Conservation (phyloP, 2,888 invertebrate genomes). For the Dromius quadrimaculatus region DNA sequence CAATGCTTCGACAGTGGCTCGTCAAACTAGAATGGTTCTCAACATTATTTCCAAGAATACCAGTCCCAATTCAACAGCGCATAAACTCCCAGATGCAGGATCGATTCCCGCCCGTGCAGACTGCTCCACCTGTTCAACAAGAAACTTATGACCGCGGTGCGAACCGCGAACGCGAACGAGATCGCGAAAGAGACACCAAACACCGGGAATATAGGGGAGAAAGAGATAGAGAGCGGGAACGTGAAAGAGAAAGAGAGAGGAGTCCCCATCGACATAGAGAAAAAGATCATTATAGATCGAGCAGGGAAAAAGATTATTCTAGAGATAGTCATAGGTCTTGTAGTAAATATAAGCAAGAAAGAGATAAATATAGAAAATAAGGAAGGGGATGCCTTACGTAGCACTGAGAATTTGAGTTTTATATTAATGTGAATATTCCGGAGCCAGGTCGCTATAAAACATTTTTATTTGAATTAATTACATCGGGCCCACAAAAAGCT, state of each 20-base stretch:
- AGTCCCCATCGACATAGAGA: slow-evolving; percentile 56
- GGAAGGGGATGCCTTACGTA: neutral
- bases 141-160: slow-evolving; percentile 45
- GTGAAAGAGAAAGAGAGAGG: slow-evolving; percentile 56
- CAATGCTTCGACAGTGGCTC: slow-evolving; percentile 91
- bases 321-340: slow-evolving; percentile 60
- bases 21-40: slow-evolving; percentile 99
- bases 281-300: slow-evolving; percentile 60
- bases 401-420: neutral
- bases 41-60: slow-evolving; percentile 97
- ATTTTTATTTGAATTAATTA: neutral
- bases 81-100: slow-evolving; percentile 80
- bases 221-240: slow-evolving; percentile 59
- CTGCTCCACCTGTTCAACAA: slow-evolving; percentile 46
- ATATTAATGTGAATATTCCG: slow-evolving; percentile 11
- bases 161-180: slow-evolving; percentile 60
- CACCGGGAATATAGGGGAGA: slow-evolving; percentile 56
- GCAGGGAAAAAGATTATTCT: slow-evolving; percentile 58
- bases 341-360: slow-evolving; percentile 58
- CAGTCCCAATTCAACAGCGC: slow-evolving; percentile 96
- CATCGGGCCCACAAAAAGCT: neutral
- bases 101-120: slow-evolving; percentile 61
- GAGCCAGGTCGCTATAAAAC: neutral
- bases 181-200: slow-evolving; percentile 56
- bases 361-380: slow-evolving; percentile 55